Evolutionary conservation across 2,113 vertebrate species (phyloP), one percentile per base, ranked within the genome.

Genomic region (Tyto alba): DNA sequence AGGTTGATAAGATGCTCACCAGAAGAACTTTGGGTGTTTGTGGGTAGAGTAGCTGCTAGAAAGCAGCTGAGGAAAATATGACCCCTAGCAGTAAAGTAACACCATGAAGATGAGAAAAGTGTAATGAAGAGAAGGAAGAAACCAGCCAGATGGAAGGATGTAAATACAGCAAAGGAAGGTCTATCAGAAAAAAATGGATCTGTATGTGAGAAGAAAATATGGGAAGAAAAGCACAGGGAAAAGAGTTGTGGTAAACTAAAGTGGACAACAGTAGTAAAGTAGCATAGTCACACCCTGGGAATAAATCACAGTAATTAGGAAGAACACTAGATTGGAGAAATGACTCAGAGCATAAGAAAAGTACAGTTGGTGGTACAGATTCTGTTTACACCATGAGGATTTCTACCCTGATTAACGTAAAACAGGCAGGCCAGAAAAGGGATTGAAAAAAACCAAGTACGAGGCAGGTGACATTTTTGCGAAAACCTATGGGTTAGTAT

Each of bases 361-460:
- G 17, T 30, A 43, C 29, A 38, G 20, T 5, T 1, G 2, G 52
- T 4, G 1, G 22, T 22, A 59, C 14, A 72, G 10, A 22, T 67
- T 73, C 79, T 77, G 13, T 62, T 84, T 34, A 73, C 19, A 85
- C 5, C 15, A 38, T 11, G 7, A 69, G 20, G 32, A 69, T 41
- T 77, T 93, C 71, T 22, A 50, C 84, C 45, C 20, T 41, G 22
- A 36, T 71, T 45, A 74, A 83, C 9, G 21, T 41, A 82, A 81
- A 86, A 17, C 38, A 66, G 25, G 5, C 41, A 74, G 3, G 22
- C 5, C 26, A 77, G 55, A 73, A 36, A 48, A 73, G 7, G 5
- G 17, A 29, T 0, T 59, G 23, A 29, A 29, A 36, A 56, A 27
- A 13, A 1, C 4, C 34, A 67, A 11, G 10, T 9, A 82, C 4